These are phyloP conservation scores for Platysteira castanea DNA, from an alignment of 2,113 vertebrate genomes.

Conservation along the genomic window DNA sequence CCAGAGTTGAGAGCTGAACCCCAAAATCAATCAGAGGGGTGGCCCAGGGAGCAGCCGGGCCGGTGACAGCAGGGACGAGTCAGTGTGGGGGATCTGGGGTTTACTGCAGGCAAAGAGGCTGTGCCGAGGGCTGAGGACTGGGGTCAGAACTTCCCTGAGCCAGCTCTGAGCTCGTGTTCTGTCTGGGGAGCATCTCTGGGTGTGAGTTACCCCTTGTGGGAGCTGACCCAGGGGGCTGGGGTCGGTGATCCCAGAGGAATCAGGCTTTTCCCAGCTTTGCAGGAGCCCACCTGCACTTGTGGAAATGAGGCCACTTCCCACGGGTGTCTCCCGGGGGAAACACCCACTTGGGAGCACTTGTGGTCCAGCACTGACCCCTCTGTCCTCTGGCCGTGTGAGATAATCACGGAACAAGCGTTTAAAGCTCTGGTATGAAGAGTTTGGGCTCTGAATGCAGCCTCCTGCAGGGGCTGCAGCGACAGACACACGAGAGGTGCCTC, in stretches of 20 bases:
- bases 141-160: neutral
- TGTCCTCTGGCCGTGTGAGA: rapidly evolving
- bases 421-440: neutral
- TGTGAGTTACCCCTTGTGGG: neutral
- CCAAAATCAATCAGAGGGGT: neutral
- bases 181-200: neutral
- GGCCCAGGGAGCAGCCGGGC: neutral
- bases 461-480: rapidly evolving
- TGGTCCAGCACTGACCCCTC: neutral
- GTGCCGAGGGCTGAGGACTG: neutral
- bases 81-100: neutral
- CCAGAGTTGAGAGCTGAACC: neutral
- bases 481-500: rapidly evolving
- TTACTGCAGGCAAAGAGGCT: neutral
- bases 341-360: neutral
- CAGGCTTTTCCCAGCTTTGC: neutral
- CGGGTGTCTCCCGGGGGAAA: neutral
- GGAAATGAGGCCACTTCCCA: neutral
- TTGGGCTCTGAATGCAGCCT: rapidly evolving
- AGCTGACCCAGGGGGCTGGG: neutral
- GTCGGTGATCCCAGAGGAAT: neutral
- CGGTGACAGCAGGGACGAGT: rapidly evolving
- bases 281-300: neutral
- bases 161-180: neutral
- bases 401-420: neutral